A percentile compares a stretch with the other conserved stretches of the same genome.
Conservation (phyloP, 2,888 invertebrate genomes). For the Arge pagana region DNA sequence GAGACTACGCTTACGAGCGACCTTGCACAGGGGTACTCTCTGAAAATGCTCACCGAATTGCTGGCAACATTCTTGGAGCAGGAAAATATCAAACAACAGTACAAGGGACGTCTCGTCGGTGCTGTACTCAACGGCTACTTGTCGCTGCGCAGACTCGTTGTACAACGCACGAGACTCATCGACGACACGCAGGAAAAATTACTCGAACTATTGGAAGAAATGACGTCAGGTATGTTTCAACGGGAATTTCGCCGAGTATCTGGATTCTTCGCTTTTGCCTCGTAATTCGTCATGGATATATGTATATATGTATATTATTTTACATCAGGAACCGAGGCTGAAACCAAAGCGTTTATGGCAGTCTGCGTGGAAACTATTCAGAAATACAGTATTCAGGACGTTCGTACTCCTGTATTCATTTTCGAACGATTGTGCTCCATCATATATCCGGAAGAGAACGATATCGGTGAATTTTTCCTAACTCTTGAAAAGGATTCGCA, state of each 20-base stretch:
- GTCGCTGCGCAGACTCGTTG: constrained; percentile 85
- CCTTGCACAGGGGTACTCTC: constrained; percentile 89
- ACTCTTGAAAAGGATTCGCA: constrained; percentile 97
- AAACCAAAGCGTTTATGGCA: constrained; percentile 96
- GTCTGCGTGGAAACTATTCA: constrained; percentile 95
- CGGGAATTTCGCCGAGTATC: constrained; percentile 2
- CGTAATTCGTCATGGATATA: background rate
- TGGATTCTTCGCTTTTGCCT: constrained; percentile 1
- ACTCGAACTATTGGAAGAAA: constrained; percentile 89
- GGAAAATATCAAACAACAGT: constrained; percentile 83
- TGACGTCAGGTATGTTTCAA: constrained; percentile 76
- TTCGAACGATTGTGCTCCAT: constrained; percentile 97
- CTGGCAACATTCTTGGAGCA: constrained; percentile 88
- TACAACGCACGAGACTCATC: constrained; percentile 91
- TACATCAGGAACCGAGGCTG: constrained; percentile 82
- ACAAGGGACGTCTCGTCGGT: constrained; percentile 86
- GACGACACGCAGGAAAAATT: constrained; percentile 97
- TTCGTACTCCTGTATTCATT: constrained; percentile 95
- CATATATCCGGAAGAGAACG: constrained; percentile 96
- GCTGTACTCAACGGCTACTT: constrained; percentile 93
- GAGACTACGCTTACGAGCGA: constrained; percentile 93
- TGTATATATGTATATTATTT: background rate
- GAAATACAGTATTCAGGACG: constrained; percentile 87
- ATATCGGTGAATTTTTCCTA: constrained; percentile 94
- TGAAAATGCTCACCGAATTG: constrained; percentile 88